Evolutionary conservation across 1,140 invertebrate species (phyloP).

Genomic region (Ceratina australensis): DNA sequence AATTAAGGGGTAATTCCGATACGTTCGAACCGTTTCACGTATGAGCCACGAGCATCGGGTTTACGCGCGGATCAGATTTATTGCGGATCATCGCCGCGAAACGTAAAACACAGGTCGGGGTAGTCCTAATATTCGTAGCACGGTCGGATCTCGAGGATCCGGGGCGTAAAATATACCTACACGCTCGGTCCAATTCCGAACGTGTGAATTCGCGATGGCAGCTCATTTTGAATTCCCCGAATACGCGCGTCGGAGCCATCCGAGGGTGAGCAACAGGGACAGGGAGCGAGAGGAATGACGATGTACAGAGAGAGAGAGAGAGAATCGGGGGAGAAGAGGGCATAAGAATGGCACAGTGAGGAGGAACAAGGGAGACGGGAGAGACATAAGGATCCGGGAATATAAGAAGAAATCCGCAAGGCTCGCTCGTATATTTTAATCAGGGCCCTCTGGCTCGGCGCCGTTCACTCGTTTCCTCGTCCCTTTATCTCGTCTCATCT

Average conservation of each 20-base stretch:
- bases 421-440: constrained; percentile 78
- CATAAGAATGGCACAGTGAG: too few relatives aligned
- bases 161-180: constrained; percentile 52
- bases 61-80: constrained; percentile 22
- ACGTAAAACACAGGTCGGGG: constrained; percentile 11
- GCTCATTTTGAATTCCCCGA: too few relatives aligned
- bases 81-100: constrained; percentile 32
- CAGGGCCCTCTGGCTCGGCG: constrained; percentile 67
- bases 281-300: too few relatives aligned
- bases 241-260: too few relatives aligned
- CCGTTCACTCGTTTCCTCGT: constrained; percentile 54
- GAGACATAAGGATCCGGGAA: too few relatives aligned
- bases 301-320: neutral
- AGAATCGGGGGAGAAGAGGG: too few relatives aligned
- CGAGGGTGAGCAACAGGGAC: too few relatives aligned
- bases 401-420: constrained; percentile 68
- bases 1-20: too few relatives aligned
- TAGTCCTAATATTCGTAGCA: constrained; percentile 47
- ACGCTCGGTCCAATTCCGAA: constrained; percentile 58
- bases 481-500: constrained; percentile 61
- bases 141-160: constrained; percentile 33
- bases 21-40: constrained; percentile 6
- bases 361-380: too few relatives aligned
- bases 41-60: constrained; percentile 26
- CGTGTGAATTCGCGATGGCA: constrained; percentile 62